Conservation (phyloP, 1,140 invertebrate genomes). For the Mesaphorura yosii region DNA sequence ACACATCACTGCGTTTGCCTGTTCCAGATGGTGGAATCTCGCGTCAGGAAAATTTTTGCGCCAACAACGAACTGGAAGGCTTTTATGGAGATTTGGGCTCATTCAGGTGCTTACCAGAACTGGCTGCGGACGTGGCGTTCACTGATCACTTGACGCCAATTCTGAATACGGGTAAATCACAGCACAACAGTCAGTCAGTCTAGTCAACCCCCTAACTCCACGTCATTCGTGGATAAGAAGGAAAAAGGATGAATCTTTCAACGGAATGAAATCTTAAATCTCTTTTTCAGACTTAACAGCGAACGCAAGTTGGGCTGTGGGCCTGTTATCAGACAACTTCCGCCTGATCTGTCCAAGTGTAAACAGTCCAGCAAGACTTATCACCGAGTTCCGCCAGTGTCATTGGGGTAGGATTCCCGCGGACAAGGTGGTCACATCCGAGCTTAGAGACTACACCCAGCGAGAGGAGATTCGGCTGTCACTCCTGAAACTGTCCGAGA, state of each 20-base stretch:
- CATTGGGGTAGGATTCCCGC: slow-evolving; percentile 30
- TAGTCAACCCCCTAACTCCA: not conserved
- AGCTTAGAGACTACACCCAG: slow-evolving; percentile 27
- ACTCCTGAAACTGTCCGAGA: slow-evolving; percentile 26
- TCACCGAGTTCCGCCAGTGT: slow-evolving; percentile 31
- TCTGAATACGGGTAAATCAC: slow-evolving; percentile 21
- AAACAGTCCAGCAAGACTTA: slow-evolving; percentile 14
- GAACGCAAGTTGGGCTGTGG: slow-evolving; percentile 30
- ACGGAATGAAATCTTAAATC: not conserved
- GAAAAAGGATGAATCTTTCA: slow-evolving; percentile 2
- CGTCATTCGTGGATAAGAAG: too few relatives aligned
- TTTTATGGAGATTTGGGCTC: slow-evolving; percentile 29
- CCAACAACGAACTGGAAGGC: slow-evolving; percentile 29
- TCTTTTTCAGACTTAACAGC: slow-evolving; percentile 23
- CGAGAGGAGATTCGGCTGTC: slow-evolving; percentile 28
- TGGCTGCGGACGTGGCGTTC: slow-evolving; percentile 26
- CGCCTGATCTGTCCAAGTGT: slow-evolving; percentile 26
- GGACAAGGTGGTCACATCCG: slow-evolving; percentile 27
- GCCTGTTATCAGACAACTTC: slow-evolving; percentile 24
- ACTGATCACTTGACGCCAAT: slow-evolving; percentile 28
- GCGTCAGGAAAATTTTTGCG: slow-evolving; percentile 23
- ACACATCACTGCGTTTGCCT: slow-evolving; percentile 7
- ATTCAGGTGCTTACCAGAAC: slow-evolving; percentile 25
- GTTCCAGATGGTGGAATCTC: slow-evolving; percentile 13
- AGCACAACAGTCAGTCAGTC: not conserved